Conservation (phyloP, 92 coral and sea anemone species). For the Actinernus sp. region DNA sequence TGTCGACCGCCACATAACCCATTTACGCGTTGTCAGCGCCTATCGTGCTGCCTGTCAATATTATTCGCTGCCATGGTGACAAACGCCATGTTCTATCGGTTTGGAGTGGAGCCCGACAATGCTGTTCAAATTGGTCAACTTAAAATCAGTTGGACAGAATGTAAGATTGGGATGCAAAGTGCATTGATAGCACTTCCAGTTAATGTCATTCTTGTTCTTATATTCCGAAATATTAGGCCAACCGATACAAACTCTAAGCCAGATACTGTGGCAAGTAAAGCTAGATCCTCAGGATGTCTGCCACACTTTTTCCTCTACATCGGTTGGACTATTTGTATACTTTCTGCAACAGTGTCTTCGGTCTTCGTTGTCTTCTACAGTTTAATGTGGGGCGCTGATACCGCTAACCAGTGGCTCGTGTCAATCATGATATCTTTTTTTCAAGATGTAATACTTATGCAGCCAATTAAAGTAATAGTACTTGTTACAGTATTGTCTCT, state of each 20-base stretch:
- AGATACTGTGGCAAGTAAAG: too few relatives aligned
- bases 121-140: conserved; percentile 81
- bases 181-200: conserved; percentile 88
- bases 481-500: conserved; percentile 76
- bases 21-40: conserved; percentile 82
- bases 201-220: conserved; percentile 75
- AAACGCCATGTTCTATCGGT: conserved; percentile 93
- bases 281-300: conserved; percentile 69
- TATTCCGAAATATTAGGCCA: conserved; percentile 72
- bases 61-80: conserved; percentile 89
- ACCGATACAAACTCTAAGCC: background rate
- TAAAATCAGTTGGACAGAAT: conserved; percentile 81
- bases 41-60: conserved; percentile 84
- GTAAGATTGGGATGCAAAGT: conserved; percentile 90
- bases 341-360: conserved; percentile 69
- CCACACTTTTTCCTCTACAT: conserved; percentile 76
- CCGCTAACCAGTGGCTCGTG: conserved; percentile 87
- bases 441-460: conserved; percentile 84
- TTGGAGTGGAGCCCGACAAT: conserved; percentile 77
- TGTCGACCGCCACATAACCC: conserved; percentile 88
- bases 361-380: conserved; percentile 84
- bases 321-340: conserved; percentile 80
- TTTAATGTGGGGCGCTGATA: conserved; percentile 87
- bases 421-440: conserved; percentile 87
- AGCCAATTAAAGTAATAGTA: conserved; percentile 80